Evolutionary conservation across 64 coral and sea anemone species (phyloP).

Genomic region (Montipora cactus): DNA sequence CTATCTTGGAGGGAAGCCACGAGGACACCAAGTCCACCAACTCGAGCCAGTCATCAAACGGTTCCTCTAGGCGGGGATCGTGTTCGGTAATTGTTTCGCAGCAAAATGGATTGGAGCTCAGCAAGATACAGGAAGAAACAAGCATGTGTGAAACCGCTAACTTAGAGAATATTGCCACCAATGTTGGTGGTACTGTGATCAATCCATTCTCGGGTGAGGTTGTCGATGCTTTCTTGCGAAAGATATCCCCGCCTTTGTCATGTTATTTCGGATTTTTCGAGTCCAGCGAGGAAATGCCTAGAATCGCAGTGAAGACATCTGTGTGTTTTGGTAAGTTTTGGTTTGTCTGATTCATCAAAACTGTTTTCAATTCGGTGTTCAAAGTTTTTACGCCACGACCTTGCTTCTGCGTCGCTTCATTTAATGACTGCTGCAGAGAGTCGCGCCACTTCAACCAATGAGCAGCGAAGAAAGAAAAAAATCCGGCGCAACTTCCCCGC

Average conservation of each 20-base stretch:
- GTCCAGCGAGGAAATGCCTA: slow-evolving; percentile 68
- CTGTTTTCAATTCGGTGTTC: no score
- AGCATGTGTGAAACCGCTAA: background rate
- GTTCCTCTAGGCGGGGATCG: slow-evolving; percentile 48
- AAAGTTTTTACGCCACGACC: no score
- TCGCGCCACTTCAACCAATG: no score
- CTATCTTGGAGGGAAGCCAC: slow-evolving; percentile 94
- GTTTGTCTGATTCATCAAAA: background rate
- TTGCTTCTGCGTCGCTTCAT: no score
- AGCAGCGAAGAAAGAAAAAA: no score
- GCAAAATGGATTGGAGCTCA: slow-evolving; percentile 42
- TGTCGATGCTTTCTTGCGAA: slow-evolving; percentile 35
- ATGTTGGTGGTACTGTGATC: slow-evolving; percentile 56
- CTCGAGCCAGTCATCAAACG: slow-evolving; percentile 59
- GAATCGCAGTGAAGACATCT: slow-evolving; percentile 59
- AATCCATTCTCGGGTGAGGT: slow-evolving; percentile 90
- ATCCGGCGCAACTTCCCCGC: no score
- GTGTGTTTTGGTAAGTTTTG: slow-evolving; percentile 78
- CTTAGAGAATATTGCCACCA: background rate
- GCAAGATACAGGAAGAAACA: slow-evolving; percentile 38
- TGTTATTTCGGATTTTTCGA: slow-evolving; percentile 67
- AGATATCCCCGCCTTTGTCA: slow-evolving; percentile 47
- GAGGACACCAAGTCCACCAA: slow-evolving; percentile 87
- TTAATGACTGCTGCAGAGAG: no score
- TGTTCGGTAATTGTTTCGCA: slow-evolving; percentile 34